A percentile compares a stretch with the other conserved stretches of the same genome.
Conservation (phyloP, 2,797 vertebrate species). For the Percopsis omiscomaycus region DNA sequence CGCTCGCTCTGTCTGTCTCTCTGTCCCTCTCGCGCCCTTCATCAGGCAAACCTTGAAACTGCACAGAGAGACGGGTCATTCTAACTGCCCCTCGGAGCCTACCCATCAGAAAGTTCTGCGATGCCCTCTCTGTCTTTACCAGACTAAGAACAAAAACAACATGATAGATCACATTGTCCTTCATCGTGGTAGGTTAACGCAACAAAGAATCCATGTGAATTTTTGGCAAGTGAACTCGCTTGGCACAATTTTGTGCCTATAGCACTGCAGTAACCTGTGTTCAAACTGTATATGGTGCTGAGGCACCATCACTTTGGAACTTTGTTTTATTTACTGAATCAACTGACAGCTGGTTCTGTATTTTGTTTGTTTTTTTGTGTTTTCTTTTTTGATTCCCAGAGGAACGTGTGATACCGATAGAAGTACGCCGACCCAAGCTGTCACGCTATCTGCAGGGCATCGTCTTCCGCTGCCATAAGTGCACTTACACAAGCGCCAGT, state of each 20-base stretch:
- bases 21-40: not conserved
- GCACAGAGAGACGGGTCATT: slow-evolving; percentile 86
- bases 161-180: slow-evolving; percentile 95
- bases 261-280: not conserved
- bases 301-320: not conserved
- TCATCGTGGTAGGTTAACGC: slow-evolving; percentile 83
- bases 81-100: slow-evolving; percentile 76
- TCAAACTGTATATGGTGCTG: not conserved
- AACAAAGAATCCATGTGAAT: not conserved
- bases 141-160: slow-evolving; percentile 92
- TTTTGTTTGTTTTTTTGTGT: not conserved
- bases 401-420: slow-evolving; percentile 89
- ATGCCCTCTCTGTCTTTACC: slow-evolving; percentile 94
- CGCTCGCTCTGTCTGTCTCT: not conserved
- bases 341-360: slow-evolving; percentile 1
- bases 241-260: too few species aligned
- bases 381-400: slow-evolving; percentile 70
- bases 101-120: slow-evolving; percentile 81
- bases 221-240: not conserved
- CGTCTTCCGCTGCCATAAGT: slow-evolving; percentile 92
- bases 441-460: slow-evolving; percentile 87
- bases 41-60: slow-evolving; percentile 87
- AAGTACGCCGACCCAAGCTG: slow-evolving; percentile 88
- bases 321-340: not conserved
- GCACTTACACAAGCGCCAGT: slow-evolving; percentile 89